Percentiles rank a stretch among this genome's conserved stretches.
These are phyloP conservation scores for Ceratitis capitata DNA, from an alignment of 1,140 invertebrate genomes.

Conservation along the genomic window DNA sequence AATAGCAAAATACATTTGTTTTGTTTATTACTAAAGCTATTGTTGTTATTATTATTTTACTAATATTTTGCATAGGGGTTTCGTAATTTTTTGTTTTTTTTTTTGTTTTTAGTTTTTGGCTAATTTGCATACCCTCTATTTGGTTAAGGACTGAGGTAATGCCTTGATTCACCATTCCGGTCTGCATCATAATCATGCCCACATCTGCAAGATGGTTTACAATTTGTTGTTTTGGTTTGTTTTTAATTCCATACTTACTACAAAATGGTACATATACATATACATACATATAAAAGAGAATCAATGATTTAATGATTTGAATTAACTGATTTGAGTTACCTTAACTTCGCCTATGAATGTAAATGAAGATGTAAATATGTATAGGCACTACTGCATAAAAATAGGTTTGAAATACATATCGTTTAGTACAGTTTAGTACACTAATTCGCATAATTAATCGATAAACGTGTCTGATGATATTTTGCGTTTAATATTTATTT, in stretches of 20 bases:
- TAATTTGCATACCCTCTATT: slow-evolving; percentile 78
- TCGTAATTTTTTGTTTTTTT: not conserved
- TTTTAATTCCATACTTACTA: too few relatives aligned
- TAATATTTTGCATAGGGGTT: not conserved
- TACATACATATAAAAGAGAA: slow-evolving; percentile 13
- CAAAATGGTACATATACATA: slow-evolving; percentile 9
- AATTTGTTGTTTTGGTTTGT: slow-evolving; percentile 38
- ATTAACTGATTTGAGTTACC: not conserved
- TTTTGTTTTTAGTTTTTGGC: slow-evolving; percentile 13
- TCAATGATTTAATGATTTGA: slow-evolving; percentile 21
- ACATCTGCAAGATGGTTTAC: slow-evolving; percentile 80
- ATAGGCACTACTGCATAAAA: not conserved
- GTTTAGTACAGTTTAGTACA: not conserved
- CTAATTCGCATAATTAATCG: not conserved
- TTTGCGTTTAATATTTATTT: not conserved
- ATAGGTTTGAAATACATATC: too few relatives aligned
- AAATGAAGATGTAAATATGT: not conserved
- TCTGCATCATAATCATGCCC: slow-evolving; percentile 94
- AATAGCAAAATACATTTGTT: not conserved
- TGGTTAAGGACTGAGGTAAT: slow-evolving; percentile 78
- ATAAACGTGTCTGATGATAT: not conserved
- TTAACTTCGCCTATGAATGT: not conserved
- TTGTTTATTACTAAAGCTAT: not conserved
- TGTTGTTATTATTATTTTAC: not conserved
- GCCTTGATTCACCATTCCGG: slow-evolving; percentile 88